Evolutionary conservation across 2,797 vertebrate species (phyloP).

Genomic region (Botia almorhae): DNA sequence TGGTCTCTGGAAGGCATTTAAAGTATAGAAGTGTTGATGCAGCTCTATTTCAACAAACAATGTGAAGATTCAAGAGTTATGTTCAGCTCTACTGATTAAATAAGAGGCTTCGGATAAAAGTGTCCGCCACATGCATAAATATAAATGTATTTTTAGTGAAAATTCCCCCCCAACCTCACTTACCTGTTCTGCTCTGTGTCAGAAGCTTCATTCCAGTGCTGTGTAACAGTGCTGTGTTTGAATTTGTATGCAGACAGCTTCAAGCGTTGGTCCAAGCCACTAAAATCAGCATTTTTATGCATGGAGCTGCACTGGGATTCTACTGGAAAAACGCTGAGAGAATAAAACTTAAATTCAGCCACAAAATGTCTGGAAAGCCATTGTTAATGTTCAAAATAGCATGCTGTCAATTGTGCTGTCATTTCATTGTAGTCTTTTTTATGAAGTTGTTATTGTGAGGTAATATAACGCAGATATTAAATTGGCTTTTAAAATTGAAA

Average conservation of each 20-base stretch:
- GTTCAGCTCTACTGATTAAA: not conserved
- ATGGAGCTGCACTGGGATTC: constrained; percentile 8
- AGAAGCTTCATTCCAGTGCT: constrained; percentile 6
- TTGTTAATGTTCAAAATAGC: not conserved
- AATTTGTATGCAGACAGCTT: constrained; percentile 27
- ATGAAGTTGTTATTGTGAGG: not conserved
- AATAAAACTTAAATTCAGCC: constrained; percentile 16
- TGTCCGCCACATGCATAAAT: not conserved
- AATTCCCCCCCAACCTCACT: no score
- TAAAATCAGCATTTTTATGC: constrained; percentile 20
- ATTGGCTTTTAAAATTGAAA: not conserved
- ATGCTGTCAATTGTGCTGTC: not conserved
- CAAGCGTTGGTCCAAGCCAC: not conserved
- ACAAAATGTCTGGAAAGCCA: not conserved
- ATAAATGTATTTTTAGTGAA: not conserved
- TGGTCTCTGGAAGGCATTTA: not conserved
- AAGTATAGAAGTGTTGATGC: not conserved
- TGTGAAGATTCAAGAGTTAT: not conserved
- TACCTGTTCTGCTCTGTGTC: not conserved
- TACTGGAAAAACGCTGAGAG: constrained; percentile 20
- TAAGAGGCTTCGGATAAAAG: no score
- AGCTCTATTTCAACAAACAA: not conserved
- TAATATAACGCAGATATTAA: no score
- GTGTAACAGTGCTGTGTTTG: constrained; percentile 22
- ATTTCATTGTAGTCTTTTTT: not conserved